phyloP scores from a whole-genome alignment of 2,113 vertebrate genomes.

The Oryzias curvinotus region DNA sequence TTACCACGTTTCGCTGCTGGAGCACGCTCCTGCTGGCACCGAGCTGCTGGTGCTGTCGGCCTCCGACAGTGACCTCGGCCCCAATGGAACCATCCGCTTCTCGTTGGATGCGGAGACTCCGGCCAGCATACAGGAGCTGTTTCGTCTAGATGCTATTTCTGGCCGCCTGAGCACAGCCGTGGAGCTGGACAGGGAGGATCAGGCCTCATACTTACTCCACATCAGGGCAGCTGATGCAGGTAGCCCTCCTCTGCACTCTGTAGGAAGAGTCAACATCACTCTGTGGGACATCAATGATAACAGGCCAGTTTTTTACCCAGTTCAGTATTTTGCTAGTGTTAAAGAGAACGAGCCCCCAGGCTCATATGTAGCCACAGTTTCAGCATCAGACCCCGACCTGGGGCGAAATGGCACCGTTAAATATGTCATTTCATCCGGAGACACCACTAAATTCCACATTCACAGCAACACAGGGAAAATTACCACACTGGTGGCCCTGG shows the following conservation, averaged over 20 bases:
- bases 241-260: constrained; percentile 83
- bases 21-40: constrained; percentile 85
- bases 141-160: constrained; percentile 85
- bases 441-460: constrained; percentile 88
- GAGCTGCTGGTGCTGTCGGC: constrained; percentile 87
- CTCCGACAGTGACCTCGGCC: constrained; percentile 89
- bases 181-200: constrained; percentile 89
- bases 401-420: constrained; percentile 90
- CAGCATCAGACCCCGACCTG: constrained; percentile 89
- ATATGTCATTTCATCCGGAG: constrained; percentile 90
- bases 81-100: constrained; percentile 91
- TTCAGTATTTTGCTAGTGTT: constrained; percentile 95
- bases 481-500: constrained; percentile 86
- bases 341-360: constrained; percentile 93
- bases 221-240: constrained; percentile 88
- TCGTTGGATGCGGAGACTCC: constrained; percentile 85
- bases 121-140: constrained; percentile 71
- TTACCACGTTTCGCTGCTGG: constrained; percentile 83
- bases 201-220: constrained; percentile 81
- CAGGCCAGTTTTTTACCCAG: constrained; percentile 91
- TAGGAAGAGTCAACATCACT: constrained; percentile 84
- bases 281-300: constrained; percentile 94
- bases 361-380: constrained; percentile 86
- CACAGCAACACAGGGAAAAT: constrained; percentile 86
- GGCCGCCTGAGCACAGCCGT: constrained; percentile 83